Evolutionary conservation across 2,113 vertebrate genomes (phyloP).

Genomic region (Lepus timidus): DNA sequence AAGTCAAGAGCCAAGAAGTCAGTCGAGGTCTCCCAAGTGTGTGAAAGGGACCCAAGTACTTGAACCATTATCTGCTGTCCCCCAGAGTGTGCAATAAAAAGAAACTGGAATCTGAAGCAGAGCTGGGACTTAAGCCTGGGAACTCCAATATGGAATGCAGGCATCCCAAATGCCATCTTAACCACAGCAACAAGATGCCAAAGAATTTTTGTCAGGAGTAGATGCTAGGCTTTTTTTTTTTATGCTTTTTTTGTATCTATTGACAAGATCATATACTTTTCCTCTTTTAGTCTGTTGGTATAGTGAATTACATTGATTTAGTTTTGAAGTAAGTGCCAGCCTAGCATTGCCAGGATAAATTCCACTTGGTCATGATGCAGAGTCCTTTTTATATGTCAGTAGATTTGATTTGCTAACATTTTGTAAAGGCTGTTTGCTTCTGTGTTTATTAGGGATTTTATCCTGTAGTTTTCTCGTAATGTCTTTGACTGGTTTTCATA

Average conservation of each 20-base stretch:
- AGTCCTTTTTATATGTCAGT: slow-evolving; percentile 31
- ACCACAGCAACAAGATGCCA: neutral
- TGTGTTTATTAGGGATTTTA: slow-evolving; percentile 32
- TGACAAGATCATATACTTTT: slow-evolving; percentile 39
- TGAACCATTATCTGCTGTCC: too few species aligned
- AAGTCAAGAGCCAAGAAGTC: too few species aligned
- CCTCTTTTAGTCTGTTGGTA: slow-evolving; percentile 17
- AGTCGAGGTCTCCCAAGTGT: too few species aligned
- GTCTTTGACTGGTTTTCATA: slow-evolving; percentile 15
- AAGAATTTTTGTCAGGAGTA: neutral
- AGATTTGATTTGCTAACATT: slow-evolving; percentile 56
- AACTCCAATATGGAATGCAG: too few species aligned
- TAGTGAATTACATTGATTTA: slow-evolving; percentile 20
- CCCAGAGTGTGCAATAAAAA: too few species aligned
- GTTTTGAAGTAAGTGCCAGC: slow-evolving; percentile 54
- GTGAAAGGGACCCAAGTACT: too few species aligned
- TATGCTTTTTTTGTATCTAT: slow-evolving; percentile 29
- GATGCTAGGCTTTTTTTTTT: neutral
- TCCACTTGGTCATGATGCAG: neutral
- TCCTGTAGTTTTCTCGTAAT: neutral
- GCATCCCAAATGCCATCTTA: too few species aligned
- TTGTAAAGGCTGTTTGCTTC: slow-evolving; percentile 42
- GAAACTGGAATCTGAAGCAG: too few species aligned
- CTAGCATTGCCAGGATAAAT: slow-evolving; percentile 32
- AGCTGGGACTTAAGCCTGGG: too few species aligned